These are phyloP conservation scores for Micromussa lordhowensis DNA, from an alignment of 92 coral and sea anemone genomes.

Conservation along the genomic window DNA sequence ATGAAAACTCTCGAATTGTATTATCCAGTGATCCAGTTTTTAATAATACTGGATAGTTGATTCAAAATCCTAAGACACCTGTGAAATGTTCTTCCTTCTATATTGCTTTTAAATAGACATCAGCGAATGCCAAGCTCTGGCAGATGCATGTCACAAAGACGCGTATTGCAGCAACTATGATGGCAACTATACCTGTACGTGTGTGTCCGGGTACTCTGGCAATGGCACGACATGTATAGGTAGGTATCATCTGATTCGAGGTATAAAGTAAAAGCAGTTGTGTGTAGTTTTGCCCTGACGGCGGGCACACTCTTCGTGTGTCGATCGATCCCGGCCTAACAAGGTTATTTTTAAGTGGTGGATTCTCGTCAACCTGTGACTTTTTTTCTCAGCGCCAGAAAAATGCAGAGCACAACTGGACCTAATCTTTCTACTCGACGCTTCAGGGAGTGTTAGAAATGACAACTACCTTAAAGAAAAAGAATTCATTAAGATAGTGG, in stretches of 20 bases:
- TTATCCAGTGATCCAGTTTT: too few relatives aligned
- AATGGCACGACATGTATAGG: constrained; percentile 9
- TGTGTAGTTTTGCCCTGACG: too few relatives aligned
- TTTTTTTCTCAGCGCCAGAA: constrained; percentile 7
- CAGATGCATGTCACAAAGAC: constrained; percentile 19
- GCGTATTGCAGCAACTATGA: constrained; percentile 11
- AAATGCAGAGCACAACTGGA: constrained; percentile 46
- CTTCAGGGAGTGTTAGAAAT: constrained; percentile 49
- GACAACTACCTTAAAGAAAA: constrained; percentile 38
- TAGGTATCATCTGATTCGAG: neutral
- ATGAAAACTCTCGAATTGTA: too few relatives aligned
- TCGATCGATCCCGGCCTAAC: too few relatives aligned
- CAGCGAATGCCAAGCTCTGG: neutral
- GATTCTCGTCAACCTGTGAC: too few relatives aligned
- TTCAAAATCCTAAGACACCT: too few relatives aligned
- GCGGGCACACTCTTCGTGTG: too few relatives aligned
- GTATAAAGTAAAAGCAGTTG: neutral
- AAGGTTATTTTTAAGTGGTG: too few relatives aligned
- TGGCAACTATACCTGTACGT: neutral
- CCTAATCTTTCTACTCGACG: constrained; percentile 54
- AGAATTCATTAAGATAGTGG: constrained; percentile 44
- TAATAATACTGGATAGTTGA: too few relatives aligned
- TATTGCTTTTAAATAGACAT: constrained; percentile 1
- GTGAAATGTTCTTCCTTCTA: too few relatives aligned
- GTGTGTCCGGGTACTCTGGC: constrained; percentile 31